Base-by-base conservation (phyloP, 1,140 invertebrate species). In the Diorhabda carinulata region DNA sequence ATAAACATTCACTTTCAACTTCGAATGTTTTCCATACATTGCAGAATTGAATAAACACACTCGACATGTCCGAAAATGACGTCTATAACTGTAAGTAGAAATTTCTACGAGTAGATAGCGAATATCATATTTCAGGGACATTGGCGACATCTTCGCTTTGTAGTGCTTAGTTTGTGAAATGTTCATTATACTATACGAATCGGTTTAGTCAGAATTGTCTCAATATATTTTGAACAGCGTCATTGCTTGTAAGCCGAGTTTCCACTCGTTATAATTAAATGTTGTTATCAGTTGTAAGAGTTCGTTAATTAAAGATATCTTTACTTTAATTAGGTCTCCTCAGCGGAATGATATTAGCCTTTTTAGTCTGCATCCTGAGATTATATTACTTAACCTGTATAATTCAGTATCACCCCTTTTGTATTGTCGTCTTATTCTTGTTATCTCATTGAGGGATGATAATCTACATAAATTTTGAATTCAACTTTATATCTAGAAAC, bases 291-390 rank as follows among this genome's bases (percentile, higher is more conserved):
- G 47, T 52, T 52, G 6, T 52, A 52, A 52, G 47, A 52, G 47
- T 52, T 52, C n/a, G 47, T 52, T 52, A 52, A 52, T 52, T 52
- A 52, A 52, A 52, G 47, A 52, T 52, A 52, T 52, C 47, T 52
- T 52, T 52, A 52, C 47, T 52, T 52, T 52, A 52, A 52, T 52
- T 52, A 52, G 47, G 47, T 52, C 47, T 52, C 47, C 47, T 52
- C 47, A 6, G 47, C 47, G 47, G n/a, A 52, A 52, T 52, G 25
- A 25, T 25, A 6, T 52, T 52, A 52, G 47, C n/a, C 47, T 52
- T 52, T 52, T 52, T 52, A 52, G 47, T 52, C 47, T 52, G 25
- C 25, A 52, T 52, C 47, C 47, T n/a, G 47, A n/a, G 47, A 52
- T 52, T 52, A 52, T 52, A 52, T 52, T 52, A 52, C 47, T 8